A percentile compares a stretch with the other conserved stretches of the same genome.
These are phyloP conservation scores for Holothuria glaberrima DNA, from an alignment of 35 echinoderm and acorn worm species.

Conservation along the genomic window DNA sequence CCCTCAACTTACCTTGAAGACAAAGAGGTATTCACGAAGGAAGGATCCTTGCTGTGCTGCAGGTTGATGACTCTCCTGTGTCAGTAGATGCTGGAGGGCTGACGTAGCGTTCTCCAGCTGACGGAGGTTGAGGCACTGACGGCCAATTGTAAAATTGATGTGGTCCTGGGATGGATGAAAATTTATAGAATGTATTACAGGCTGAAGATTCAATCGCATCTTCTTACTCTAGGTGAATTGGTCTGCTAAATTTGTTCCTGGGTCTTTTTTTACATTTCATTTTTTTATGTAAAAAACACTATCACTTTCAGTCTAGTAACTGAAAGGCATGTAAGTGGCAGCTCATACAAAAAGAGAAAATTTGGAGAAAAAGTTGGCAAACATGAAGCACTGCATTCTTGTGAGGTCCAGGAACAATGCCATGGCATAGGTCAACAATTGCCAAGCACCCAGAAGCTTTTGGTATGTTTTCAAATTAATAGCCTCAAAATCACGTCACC, in stretches of 20 bases:
- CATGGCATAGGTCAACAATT: no score
- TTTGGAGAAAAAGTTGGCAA: no score
- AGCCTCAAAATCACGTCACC: no score
- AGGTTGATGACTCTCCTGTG: conserved; percentile 87
- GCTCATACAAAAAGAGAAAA: no score
- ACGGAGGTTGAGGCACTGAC: conserved; percentile 95
- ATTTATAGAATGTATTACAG: not conserved
- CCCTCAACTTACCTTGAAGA: conserved; percentile 81
- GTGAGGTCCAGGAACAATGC: no score
- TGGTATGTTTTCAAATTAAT: no score
- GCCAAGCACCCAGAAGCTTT: no score
- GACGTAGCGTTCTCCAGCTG: conserved; percentile 94
- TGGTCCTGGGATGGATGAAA: conserved; percentile 72
- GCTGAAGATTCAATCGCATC: not conserved
- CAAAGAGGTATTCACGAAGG: conserved; percentile 91
- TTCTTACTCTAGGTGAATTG: not conserved
- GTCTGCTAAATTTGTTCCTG: not conserved
- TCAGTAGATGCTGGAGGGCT: conserved; percentile 88
- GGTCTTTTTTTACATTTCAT: no score
- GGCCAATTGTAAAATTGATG: conserved; percentile 95
- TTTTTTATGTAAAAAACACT: no score
- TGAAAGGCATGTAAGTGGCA: no score
- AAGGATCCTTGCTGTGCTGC: conserved; percentile 89
- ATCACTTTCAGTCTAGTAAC: no score
- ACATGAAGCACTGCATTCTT: no score